A percentile compares a stretch with the other conserved stretches of the same genome.
These are phyloP conservation scores for Lasioglossum oenotherae DNA, from an alignment of 2,888 invertebrate species.

Conservation along the genomic window DNA sequence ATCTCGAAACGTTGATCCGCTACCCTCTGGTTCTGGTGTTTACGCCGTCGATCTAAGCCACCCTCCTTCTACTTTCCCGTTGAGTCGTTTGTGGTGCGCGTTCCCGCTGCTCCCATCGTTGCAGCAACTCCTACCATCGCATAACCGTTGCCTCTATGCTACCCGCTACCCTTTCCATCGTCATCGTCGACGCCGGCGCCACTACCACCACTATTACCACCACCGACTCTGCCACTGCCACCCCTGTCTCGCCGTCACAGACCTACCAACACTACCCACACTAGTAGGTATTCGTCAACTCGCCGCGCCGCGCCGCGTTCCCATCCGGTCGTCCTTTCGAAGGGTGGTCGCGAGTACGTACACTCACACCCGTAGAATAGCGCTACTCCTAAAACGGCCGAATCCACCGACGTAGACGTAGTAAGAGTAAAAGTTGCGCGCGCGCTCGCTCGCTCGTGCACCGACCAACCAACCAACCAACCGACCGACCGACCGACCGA, in stretches of 20 bases:
- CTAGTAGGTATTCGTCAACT: slow-evolving; percentile 19
- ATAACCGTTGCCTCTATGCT: background rate
- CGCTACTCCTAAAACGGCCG: slow-evolving; percentile 72
- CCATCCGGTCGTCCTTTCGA: slow-evolving; percentile 44
- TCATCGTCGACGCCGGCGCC: background rate
- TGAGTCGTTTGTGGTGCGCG: slow-evolving; percentile 12
- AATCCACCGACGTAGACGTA: slow-evolving; percentile 73
- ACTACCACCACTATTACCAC: background rate
- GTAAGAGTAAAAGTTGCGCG: slow-evolving; percentile 74
- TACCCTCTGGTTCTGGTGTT: slow-evolving; percentile 5
- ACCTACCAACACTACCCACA: slow-evolving; percentile 2
- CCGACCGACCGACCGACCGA: slow-evolving; percentile 18
- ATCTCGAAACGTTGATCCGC: slow-evolving; percentile 33
- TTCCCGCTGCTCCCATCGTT: slow-evolving; percentile 10
- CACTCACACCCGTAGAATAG: slow-evolving; percentile 62
- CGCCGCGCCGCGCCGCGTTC: slow-evolving; percentile 3
- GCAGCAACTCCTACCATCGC: slow-evolving; percentile 24
- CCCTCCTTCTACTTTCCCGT: slow-evolving; percentile 38
- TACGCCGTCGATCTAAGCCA: slow-evolving; percentile 30
- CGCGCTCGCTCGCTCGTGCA: slow-evolving; percentile 75
- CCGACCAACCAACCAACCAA: background rate
- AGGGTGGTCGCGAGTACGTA: slow-evolving; percentile 52
- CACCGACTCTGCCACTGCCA: slow-evolving; percentile 1
- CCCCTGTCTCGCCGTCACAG: slow-evolving; percentile 10
- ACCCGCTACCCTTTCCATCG: slow-evolving; percentile 5